These are phyloP conservation scores for Epinephelus malabaricus DNA, from an alignment of 2,797 vertebrate genomes.

Conservation along the genomic window DNA sequence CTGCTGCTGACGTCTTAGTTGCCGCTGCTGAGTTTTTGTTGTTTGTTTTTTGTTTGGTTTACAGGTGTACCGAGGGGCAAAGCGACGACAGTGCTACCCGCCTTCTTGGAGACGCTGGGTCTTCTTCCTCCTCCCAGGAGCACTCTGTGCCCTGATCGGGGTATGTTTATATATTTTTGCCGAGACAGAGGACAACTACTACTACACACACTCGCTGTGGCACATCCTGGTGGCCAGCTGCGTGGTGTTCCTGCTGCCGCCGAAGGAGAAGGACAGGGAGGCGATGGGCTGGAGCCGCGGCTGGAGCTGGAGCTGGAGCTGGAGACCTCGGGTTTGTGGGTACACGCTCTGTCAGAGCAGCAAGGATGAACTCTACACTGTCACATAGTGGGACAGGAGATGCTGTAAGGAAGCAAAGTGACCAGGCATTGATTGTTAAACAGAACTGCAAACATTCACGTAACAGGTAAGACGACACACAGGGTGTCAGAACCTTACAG, in stretches of 20 bases:
- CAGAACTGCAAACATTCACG: conserved; percentile 2
- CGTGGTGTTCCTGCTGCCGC: conserved; percentile 92
- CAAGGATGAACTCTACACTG: conserved; percentile 91
- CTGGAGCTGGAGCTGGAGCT: conserved; percentile 85
- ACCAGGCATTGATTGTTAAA: conserved; percentile 15
- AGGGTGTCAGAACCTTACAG: not conserved
- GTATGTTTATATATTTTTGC: conserved; percentile 91
- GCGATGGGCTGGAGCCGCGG: conserved; percentile 79
- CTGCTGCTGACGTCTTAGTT: not conserved
- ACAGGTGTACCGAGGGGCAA: conserved; percentile 90
- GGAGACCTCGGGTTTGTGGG: conserved; percentile 90
- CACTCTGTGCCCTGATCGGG: conserved; percentile 88
- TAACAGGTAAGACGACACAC: not conserved
- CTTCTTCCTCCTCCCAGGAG: conserved; percentile 92
- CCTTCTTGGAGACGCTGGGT: conserved; percentile 94
- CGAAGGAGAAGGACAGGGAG: conserved; percentile 84
- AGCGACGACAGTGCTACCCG: conserved; percentile 91
- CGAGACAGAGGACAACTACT: conserved; percentile 95
- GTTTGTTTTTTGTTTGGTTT: not conserved
- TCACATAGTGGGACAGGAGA: conserved; percentile 81
- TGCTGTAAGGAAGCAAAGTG: not conserved
- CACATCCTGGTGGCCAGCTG: conserved; percentile 94
- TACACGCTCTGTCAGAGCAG: conserved; percentile 92
- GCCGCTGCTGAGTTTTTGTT: no score
- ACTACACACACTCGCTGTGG: conserved; percentile 97